A percentile compares a stretch with the other conserved stretches of the same genome.
Conservation (phyloP, 1,140 invertebrate genomes). For the Drosophila lowei region DNA sequence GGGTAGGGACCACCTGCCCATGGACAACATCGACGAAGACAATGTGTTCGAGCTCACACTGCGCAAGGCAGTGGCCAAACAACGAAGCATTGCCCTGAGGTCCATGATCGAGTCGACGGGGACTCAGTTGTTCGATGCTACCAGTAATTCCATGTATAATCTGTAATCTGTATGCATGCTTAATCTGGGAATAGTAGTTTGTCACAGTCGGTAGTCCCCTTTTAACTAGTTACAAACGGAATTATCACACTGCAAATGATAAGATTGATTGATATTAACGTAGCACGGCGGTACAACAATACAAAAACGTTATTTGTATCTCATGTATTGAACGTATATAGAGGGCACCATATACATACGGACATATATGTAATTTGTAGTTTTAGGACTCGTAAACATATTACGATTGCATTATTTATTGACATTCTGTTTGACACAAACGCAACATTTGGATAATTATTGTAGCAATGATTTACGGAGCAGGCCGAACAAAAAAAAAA, state of each 20-base stretch:
- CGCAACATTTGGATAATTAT: constrained; percentile 50
- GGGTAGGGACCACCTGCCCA: constrained; percentile 61
- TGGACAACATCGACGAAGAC: constrained; percentile 82
- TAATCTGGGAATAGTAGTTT: no score
- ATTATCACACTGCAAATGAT: constrained; percentile 66
- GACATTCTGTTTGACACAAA: constrained; percentile 62
- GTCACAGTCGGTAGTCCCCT: constrained; percentile 22
- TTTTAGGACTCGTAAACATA: constrained; percentile 16
- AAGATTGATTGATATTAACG: constrained; percentile 71
- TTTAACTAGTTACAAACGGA: constrained; percentile 40
- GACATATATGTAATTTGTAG: constrained; percentile 40
- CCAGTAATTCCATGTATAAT: constrained; percentile 82
- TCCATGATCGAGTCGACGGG: constrained; percentile 82
- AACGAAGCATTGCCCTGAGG: constrained; percentile 75
- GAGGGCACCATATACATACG: constrained; percentile 34
- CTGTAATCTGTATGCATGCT: constrained; percentile 32
- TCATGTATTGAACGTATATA: constrained; percentile 33
- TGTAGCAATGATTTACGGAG: constrained; percentile 44
- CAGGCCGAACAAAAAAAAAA: constrained; percentile 23
- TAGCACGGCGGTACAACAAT: constrained; percentile 16
- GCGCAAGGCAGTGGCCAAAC: constrained; percentile 79
- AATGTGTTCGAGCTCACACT: constrained; percentile 78
- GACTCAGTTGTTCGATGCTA: constrained; percentile 80
- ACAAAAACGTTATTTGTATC: constrained; percentile 25
- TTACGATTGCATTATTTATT: constrained; percentile 47